A percentile compares a stretch with the other conserved stretches of the same genome.
Conservation (phyloP, 2,113 vertebrate species). For the Scopus umbretta region DNA sequence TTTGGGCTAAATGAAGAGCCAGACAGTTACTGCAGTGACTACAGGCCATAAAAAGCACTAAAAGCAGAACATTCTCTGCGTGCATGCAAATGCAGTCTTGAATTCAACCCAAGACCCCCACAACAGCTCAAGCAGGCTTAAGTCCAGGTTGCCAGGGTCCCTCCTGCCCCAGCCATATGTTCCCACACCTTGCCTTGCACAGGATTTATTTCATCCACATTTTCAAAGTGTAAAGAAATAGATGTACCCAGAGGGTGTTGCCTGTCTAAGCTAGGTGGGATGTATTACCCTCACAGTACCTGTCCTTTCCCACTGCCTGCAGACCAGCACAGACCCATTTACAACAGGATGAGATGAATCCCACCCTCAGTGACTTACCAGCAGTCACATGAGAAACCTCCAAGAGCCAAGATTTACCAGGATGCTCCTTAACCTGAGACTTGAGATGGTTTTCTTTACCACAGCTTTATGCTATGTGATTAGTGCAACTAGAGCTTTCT, state of each 20-base stretch:
- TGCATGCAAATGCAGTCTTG: background rate
- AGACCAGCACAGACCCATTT: background rate
- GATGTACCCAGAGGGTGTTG: background rate
- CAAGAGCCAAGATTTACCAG: background rate
- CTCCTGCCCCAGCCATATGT: background rate
- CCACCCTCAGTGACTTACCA: background rate
- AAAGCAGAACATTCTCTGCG: background rate
- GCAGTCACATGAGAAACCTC: background rate
- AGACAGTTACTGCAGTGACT: background rate
- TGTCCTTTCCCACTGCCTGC: background rate
- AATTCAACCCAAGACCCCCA: background rate
- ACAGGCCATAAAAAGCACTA: background rate
- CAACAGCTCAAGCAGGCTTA: background rate
- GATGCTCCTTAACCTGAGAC: background rate
- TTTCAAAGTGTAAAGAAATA: background rate
- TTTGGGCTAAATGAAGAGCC: background rate
- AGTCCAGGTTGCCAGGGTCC: background rate
- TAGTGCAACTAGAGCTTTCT: background rate
- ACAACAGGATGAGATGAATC: background rate
- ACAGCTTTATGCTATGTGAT: background rate
- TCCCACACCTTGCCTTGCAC: background rate
- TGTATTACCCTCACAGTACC: background rate
- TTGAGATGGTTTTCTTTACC: background rate
- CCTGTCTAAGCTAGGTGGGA: background rate
- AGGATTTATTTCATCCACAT: background rate